phyloP scores from a whole-genome alignment of 1,140 invertebrate genomes.

The Dinoponera quadriceps region DNA sequence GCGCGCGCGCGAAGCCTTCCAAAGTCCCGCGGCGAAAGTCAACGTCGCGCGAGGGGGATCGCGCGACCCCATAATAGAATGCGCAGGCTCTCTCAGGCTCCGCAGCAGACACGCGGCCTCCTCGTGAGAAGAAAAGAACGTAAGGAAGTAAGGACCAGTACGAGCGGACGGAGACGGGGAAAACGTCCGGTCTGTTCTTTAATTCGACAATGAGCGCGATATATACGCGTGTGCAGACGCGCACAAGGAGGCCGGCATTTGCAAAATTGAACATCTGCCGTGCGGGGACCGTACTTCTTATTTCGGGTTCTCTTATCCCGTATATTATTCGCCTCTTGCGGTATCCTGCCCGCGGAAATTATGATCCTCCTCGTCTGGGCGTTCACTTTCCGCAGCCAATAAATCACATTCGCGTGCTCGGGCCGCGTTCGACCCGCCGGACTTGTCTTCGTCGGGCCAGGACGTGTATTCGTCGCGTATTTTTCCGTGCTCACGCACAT shows the following conservation, averaged over 20 bases:
- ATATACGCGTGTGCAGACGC: conserved; percentile 8
- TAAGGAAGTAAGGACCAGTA: not conserved
- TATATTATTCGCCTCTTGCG: not conserved
- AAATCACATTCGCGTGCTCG: not conserved
- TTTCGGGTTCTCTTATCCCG: conserved; percentile 15
- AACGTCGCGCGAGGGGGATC: conserved; percentile 18
- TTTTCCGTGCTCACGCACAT: not conserved
- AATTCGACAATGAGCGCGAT: conserved; percentile 31
- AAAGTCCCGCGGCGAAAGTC: conserved; percentile 35
- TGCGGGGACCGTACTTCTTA: conserved; percentile 21
- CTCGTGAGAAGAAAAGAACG: conserved; percentile 34
- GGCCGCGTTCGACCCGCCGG: conserved; percentile 24
- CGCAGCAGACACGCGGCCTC: conserved; percentile 19
- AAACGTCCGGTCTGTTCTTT: not conserved
- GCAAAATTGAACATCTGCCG: conserved; percentile 49
- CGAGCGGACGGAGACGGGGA: not conserved
- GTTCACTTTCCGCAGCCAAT: not conserved
- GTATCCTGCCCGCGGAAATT: not conserved
- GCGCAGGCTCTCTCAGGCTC: conserved; percentile 31
- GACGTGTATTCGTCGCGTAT: not conserved
- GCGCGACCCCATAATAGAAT: conserved; percentile 19
- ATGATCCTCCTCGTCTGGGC: not conserved
- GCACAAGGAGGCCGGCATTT: conserved; percentile 18
- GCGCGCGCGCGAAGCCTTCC: not conserved
- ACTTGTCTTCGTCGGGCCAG: conserved; percentile 15